A percentile compares a stretch with the other conserved stretches of the same genome.
Evolutionary conservation across 2,888 invertebrate species (phyloP).

Genomic region (Julus scandinavius): DNA sequence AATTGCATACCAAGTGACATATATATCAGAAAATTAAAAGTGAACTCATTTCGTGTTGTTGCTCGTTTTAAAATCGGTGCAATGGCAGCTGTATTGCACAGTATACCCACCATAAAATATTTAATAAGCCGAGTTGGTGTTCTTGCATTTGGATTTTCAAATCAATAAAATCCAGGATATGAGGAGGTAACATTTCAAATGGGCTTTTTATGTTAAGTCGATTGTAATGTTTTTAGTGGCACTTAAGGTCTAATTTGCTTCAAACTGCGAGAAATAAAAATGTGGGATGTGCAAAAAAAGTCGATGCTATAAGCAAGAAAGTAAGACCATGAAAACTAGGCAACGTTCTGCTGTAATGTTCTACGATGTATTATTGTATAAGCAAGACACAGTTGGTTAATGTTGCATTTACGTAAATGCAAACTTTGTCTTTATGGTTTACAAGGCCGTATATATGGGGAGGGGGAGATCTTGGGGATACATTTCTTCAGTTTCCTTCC

Average conservation of each 20-base stretch:
- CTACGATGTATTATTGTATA: too few relatives aligned
- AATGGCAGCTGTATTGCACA: background rate
- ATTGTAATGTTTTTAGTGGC: background rate
- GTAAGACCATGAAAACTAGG: too few relatives aligned
- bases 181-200: background rate
- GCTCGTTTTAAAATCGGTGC: background rate
- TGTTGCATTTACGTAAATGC: too few relatives aligned
- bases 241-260: background rate
- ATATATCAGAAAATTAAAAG: background rate
- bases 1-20: background rate
- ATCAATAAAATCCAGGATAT: background rate
- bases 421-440: too few relatives aligned
- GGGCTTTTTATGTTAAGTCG: background rate
- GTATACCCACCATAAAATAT: background rate
- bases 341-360: too few relatives aligned
- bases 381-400: too few relatives aligned
- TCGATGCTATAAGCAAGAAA: background rate
- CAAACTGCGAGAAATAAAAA: background rate
- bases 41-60: background rate
- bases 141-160: conserved; percentile 8
- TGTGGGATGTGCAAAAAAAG: background rate
- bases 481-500: too few relatives aligned
- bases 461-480: too few relatives aligned
- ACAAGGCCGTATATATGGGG: too few relatives aligned
- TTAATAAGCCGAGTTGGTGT: background rate